Conservation (phyloP, 2,797 vertebrate genomes). For the Vipera ursinii region DNA sequence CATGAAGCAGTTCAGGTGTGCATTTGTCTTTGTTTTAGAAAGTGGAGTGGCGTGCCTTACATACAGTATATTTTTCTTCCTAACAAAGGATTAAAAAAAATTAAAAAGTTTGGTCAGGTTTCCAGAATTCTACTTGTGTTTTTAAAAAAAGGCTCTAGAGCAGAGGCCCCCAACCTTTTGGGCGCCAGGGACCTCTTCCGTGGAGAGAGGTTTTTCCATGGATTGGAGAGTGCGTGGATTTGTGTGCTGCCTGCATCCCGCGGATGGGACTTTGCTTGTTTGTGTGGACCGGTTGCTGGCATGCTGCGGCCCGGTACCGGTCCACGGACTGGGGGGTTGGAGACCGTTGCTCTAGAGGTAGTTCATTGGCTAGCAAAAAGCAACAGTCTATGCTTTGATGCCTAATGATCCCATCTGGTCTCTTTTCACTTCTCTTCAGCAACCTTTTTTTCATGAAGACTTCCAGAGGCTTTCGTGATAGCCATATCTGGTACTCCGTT, state of each 20-base stretch:
- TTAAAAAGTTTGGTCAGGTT: background rate
- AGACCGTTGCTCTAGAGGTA: background rate
- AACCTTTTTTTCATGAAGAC: conserved; percentile 94
- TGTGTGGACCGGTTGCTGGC: no score
- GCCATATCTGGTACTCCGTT: conserved; percentile 94
- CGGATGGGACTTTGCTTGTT: no score
- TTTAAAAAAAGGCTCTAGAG: background rate
- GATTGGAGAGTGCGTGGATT: no score
- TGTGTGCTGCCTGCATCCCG: no score
- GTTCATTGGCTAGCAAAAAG: background rate
- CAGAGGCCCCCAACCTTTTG: no score
- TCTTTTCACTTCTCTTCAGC: conserved; percentile 61
- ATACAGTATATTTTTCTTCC: no score
- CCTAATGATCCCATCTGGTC: background rate
- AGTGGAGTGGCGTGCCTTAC: background rate
- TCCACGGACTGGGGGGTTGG: no score
- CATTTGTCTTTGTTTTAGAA: background rate
- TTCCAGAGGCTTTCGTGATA: conserved; percentile 86
- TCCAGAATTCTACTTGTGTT: no score
- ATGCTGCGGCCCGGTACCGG: no score
- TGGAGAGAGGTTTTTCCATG: no score
- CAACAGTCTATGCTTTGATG: background rate
- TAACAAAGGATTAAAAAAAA: background rate
- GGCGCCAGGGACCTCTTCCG: no score
- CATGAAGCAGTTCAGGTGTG: conserved; percentile 88